These are phyloP conservation scores for Baccha elongata DNA, from an alignment of 2,888 invertebrate species.

Conservation along the genomic window DNA sequence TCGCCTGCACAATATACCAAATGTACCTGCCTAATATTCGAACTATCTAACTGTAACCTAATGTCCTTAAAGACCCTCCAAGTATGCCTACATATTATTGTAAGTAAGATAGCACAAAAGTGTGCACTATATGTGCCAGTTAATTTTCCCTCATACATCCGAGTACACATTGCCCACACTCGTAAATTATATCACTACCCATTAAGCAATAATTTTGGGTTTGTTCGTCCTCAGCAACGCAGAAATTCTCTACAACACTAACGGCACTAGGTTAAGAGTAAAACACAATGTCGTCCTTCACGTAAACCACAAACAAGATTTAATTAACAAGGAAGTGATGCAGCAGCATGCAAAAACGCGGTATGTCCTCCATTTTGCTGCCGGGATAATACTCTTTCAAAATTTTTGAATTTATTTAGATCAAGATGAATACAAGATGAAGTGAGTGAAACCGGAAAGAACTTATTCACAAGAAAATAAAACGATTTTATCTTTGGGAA, in stretches of 20 bases:
- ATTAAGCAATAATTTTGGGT: neutral
- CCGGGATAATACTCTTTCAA: neutral
- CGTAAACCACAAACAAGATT: slow-evolving; percentile 34
- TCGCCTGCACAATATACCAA: too few relatives aligned
- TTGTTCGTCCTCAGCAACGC: neutral
- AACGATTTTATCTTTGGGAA: slow-evolving; percentile 39
- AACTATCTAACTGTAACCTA: too few relatives aligned
- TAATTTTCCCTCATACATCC: neutral
- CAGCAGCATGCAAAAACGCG: slow-evolving; percentile 22
- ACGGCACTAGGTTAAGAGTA: slow-evolving; percentile 10
- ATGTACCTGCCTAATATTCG: too few relatives aligned
- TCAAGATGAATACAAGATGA: slow-evolving; percentile 10
- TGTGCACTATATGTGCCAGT: neutral
- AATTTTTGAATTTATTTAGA: slow-evolving; percentile 19
- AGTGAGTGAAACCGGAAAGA: slow-evolving; percentile 10
- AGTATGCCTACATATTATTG: too few relatives aligned
- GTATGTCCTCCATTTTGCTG: slow-evolving; percentile 7
- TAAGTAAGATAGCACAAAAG: neutral
- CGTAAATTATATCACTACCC: neutral
- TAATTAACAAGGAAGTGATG: slow-evolving; percentile 63
- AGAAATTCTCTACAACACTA: neutral
- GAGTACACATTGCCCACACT: neutral
- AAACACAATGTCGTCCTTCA: slow-evolving; percentile 33
- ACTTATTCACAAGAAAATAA: slow-evolving; percentile 35
- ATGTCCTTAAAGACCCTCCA: too few relatives aligned